Percentiles rank a stretch among this genome's conserved stretches.
Evolutionary conservation across 2,797 vertebrate genomes (phyloP).

Genomic region (Lacerta viridis): DNA sequence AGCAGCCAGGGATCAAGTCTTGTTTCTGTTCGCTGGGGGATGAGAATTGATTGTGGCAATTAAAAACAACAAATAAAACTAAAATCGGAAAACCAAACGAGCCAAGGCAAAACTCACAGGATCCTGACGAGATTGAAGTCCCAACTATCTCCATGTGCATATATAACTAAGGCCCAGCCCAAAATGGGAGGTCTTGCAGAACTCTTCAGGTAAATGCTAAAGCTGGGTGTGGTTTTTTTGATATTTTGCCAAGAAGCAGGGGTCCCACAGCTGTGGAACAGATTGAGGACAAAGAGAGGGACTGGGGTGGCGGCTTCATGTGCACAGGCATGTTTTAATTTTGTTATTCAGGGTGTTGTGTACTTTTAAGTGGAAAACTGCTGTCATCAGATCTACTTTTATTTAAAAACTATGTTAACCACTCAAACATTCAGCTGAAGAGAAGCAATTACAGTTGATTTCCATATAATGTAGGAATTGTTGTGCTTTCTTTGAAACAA

Average conservation of each 20-base stretch:
- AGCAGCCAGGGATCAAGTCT: background rate
- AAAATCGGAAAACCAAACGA: background rate
- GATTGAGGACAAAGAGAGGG: background rate
- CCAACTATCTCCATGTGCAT: background rate
- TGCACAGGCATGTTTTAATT: background rate
- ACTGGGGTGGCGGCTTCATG: too few relatives aligned
- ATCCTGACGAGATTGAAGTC: background rate
- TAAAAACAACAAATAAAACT: background rate
- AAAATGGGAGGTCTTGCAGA: background rate
- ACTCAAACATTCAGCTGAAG: constrained; percentile 67
- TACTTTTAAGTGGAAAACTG: constrained; percentile 51
- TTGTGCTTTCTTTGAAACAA: constrained; percentile 73
- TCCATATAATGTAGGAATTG: constrained; percentile 73
- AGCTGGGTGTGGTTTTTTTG: background rate
- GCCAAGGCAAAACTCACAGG: background rate
- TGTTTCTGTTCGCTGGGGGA: background rate
- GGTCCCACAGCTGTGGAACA: background rate
- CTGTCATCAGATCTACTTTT: constrained; percentile 55
- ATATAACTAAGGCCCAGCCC: background rate
- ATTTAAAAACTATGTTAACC: constrained; percentile 50
- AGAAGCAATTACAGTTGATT: constrained; percentile 69
- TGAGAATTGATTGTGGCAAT: background rate
- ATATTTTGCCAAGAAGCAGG: background rate
- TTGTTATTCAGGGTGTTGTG: constrained; percentile 3
- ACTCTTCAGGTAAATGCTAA: background rate